Evolutionary conservation across 2,797 vertebrate genomes (phyloP), one percentile per base, ranked within the genome.

Genomic region (Enteromius treurensis): DNA sequence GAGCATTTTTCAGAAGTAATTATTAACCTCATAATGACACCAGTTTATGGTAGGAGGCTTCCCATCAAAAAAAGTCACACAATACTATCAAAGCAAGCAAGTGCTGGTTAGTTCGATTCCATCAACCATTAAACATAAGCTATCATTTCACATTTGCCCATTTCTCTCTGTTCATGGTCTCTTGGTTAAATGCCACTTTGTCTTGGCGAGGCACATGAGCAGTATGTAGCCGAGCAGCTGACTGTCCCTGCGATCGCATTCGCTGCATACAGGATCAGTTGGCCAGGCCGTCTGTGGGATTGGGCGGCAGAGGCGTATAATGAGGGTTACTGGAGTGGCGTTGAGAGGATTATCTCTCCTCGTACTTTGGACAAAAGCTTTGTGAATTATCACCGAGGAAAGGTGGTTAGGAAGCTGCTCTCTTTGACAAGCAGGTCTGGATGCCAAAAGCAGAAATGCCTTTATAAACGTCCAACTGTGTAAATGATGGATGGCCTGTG

Each of bases 171-270:
- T 74, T 86, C 77, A 83, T 60, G 60, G 60, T 75, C 69, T 79
- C 76, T 86, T 75, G 70, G 85, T 86, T 78, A 78, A 82, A 79
- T 76, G 85, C 77, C 85, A 86, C 85, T 79, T 86, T 79, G 81
- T 79, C 68, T 79, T 82, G 80, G 75, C 58, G 58, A 37, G 67
- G 77, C 80, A 69, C 81, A 86, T 58, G 69, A 67, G 53, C 49
- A 47, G 49, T 75, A 60, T 79, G 84, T 76, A 67, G 76, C 76
- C 29, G 68, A 82, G 80, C 68, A 83, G 81, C 80, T 83, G 80
- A 86, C 77, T 86, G 75, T 49, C 81, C 73, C 64, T 77, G 49
- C 40, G 34, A 77, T 77, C 74, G 65, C 79, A 62, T 79, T 87
- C 76, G 42, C 55, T 86, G 80, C 85, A 84, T 87, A 70, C 73